Conservation (phyloP, 2,797 vertebrate genomes). For the Microctenopoma steveboyesi region DNA sequence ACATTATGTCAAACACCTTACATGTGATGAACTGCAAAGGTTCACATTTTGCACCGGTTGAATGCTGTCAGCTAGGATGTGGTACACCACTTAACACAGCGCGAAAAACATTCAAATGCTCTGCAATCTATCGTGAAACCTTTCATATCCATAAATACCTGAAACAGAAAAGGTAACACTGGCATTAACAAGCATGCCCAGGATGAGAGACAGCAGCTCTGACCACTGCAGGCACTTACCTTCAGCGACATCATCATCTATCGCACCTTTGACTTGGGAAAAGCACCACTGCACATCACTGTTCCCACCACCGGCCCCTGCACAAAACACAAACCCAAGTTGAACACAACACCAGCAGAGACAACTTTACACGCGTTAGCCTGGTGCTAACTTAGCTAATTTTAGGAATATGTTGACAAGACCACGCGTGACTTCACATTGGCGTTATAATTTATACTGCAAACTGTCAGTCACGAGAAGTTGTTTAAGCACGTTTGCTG, state of each 20-base stretch:
- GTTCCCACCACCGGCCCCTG: constrained; percentile 90
- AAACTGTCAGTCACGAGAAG: accelerated
- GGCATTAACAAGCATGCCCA: constrained; percentile 14
- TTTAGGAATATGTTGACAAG: not conserved
- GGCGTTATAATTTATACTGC: accelerated
- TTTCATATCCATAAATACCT: not conserved
- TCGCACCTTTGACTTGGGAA: constrained; percentile 97
- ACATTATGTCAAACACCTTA: constrained; percentile 1
- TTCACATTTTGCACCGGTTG: constrained; percentile 17
- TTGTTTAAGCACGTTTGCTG: constrained; percentile 1
- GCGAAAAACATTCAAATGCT: not conserved
- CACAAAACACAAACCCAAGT: constrained; percentile 38
- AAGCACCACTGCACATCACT: constrained; percentile 98
- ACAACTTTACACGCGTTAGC: constrained; percentile 65
- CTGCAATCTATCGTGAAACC: no score
- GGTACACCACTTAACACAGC: not conserved
- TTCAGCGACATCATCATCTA: constrained; percentile 96
- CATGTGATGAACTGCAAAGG: no score
- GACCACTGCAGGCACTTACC: constrained; percentile 80
- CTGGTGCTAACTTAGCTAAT: constrained; percentile 42
- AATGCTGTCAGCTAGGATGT: not conserved
- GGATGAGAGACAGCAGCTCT: not conserved
- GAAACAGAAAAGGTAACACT: not conserved
- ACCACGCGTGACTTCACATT: accelerated
- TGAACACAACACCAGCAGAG: constrained; percentile 21